A percentile compares a stretch with the other conserved stretches of the same genome.
phyloP scores from a whole-genome alignment of 2,113 vertebrate species.

The Gnathonemus echidnorhynchus region DNA sequence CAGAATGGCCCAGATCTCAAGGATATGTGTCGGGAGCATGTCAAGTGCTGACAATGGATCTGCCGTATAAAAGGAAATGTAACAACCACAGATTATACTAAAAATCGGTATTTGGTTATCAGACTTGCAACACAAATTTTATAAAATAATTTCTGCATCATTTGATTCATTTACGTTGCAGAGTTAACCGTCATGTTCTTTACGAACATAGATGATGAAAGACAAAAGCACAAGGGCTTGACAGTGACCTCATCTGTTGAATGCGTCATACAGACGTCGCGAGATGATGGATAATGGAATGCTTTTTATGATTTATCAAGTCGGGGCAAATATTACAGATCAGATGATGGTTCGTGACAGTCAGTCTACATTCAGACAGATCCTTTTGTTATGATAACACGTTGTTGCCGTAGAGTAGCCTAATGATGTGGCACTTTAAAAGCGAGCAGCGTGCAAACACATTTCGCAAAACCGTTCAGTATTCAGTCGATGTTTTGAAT shows the following conservation, averaged over 20 bases:
- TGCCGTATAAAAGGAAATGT: not conserved
- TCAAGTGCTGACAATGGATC: slow-evolving; percentile 4
- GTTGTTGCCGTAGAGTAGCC: not conserved
- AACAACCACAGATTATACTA: not conserved
- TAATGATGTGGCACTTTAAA: not conserved
- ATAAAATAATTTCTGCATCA: not conserved
- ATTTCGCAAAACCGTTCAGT: not conserved
- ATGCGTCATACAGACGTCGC: slow-evolving; percentile 14
- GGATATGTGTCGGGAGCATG: slow-evolving; percentile 57
- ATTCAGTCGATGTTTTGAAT: not conserved
- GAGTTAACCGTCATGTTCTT: not conserved
- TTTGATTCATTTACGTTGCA: not conserved
- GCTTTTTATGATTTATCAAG: not conserved
- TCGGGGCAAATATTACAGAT: not conserved
- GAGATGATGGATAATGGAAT: not conserved
- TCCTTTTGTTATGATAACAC: not conserved
- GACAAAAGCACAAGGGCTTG: not conserved
- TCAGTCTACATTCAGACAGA: not conserved
- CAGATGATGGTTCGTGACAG: not conserved
- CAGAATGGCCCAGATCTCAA: slow-evolving; percentile 71
- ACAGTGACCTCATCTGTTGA: not conserved
- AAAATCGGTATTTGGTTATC: not conserved
- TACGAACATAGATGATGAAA: not conserved
- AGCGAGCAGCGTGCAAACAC: not conserved
- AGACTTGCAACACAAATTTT: not conserved